Base-by-base conservation (phyloP, 2,888 invertebrate genomes). In the Oligia latruncula region DNA sequence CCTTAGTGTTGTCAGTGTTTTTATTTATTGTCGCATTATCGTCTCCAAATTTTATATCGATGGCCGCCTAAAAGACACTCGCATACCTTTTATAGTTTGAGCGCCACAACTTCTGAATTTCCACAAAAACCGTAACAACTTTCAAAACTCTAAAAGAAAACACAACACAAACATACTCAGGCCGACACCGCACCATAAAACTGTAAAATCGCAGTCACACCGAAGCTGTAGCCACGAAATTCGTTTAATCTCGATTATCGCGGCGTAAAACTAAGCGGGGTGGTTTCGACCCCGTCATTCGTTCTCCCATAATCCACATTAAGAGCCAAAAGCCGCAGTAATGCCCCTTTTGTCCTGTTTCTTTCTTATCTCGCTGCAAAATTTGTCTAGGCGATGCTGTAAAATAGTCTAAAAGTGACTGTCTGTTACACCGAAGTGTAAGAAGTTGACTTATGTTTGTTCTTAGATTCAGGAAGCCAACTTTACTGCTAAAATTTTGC, bases 311-410 rank as follows among this genome's bases (percentile, higher is more conserved):
- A 95, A 95, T 95, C 95, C 96, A 92, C 92, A 93, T 95, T 95
- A 95, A 93, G 92, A 92, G 92, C 95, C 94, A 88, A 93, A 92
- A 94, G 94, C 93, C 91, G 81, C 92, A 89, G 92, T 95, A 95
- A 95, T 95, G 91, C 94, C 92, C 93, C 95, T 92, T 92, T 93
- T 94, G 94, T 95, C 93, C 94, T 94, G 94, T 94, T 95, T 96
- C 96, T 96, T 96, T 96, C 96, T 96, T 96, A 96, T 96, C 96
- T 95, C 89, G 82, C 91, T 90, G 92, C 93, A 94, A 96, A 96
- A 97, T 96, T 96, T 96, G 96, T 97, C 96, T 96, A 96, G 96
- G 96, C 95, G 94, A 95, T 93, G 93, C 94, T 93, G 94, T 94
- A 93, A 95, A 96, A 94, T 94, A 93, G 94, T 95, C 93, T 93